Percentiles rank a stretch among this genome's conserved stretches.
phyloP scores from a whole-genome alignment of 2,113 vertebrate species.

The Speoplatyrhinus poulsoni region DNA sequence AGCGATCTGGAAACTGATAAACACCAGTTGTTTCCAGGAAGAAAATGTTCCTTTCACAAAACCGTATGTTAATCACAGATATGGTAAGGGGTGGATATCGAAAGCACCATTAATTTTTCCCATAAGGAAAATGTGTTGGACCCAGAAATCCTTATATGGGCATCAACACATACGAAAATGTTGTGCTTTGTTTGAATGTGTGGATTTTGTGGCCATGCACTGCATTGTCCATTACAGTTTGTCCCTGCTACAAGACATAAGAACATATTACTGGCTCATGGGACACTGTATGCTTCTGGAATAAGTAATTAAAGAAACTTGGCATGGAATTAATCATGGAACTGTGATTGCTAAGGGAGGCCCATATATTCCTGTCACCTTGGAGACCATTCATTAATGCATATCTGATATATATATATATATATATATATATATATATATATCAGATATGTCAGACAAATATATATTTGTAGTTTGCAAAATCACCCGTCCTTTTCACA shows the following conservation, averaged over 20 bases:
- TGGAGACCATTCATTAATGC: neutral
- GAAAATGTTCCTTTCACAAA: too few species aligned
- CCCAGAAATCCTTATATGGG: too few species aligned
- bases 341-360: neutral
- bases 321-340: conserved; percentile 14
- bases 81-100: too few species aligned
- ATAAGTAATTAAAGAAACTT: conserved; percentile 5
- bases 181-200: neutral
- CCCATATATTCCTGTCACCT: neutral
- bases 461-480: neutral
- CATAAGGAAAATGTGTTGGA: too few species aligned
- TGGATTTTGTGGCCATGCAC: neutral
- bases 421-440: neutral
- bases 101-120: too few species aligned
- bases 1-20: too few species aligned
- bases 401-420: neutral
- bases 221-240: neutral
- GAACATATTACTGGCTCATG: conserved; percentile 4
- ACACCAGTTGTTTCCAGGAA: too few species aligned
- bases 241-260: neutral
- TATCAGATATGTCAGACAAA: too few species aligned
- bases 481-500: neutral
- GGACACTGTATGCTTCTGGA: neutral
- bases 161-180: too few species aligned
- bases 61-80: too few species aligned